phyloP scores from a whole-genome alignment of 2,888 invertebrate genomes.

The Orthonychiurus folsomi region DNA sequence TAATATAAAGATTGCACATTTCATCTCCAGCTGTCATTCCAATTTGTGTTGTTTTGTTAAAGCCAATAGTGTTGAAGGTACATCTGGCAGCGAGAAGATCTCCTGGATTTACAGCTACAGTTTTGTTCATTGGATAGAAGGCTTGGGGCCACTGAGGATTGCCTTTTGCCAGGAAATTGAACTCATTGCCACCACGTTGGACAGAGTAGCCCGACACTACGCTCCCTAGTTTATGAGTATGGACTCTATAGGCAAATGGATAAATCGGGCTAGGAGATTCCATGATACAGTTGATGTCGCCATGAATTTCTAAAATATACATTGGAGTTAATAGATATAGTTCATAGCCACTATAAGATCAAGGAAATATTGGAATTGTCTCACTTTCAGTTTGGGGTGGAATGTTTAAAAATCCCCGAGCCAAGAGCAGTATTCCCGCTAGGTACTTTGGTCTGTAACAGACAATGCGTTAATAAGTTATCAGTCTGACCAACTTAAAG shows the following conservation, averaged over 20 bases:
- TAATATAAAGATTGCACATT: conserved; percentile 50
- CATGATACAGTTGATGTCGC: conserved; percentile 48
- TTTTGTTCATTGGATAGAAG: conserved; percentile 48
- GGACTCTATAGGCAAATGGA: conserved; percentile 51
- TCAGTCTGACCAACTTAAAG: background rate
- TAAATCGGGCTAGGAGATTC: conserved; percentile 44
- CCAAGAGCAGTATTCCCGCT: conserved; percentile 39
- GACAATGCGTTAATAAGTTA: no score
- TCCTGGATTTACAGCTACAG: conserved; percentile 44
- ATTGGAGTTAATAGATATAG: no score
- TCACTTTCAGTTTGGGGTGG: conserved; percentile 37
- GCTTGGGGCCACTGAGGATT: conserved; percentile 57
- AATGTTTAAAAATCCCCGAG: conserved; percentile 25
- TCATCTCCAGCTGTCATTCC: conserved; percentile 47
- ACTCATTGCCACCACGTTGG: conserved; percentile 39
- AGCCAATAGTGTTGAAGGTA: conserved; percentile 48
- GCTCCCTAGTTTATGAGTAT: conserved; percentile 49
- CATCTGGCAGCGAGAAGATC: conserved; percentile 50
- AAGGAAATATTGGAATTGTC: conserved; percentile 6
- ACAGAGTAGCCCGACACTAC: conserved; percentile 46
- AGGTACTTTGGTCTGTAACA: conserved; percentile 33
- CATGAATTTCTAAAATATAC: conserved; percentile 44
- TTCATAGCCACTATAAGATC: no score
- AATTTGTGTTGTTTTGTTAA: conserved; percentile 42
- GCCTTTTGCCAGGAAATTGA: conserved; percentile 46